phyloP scores from a whole-genome alignment of 2,888 invertebrate species.

The Zelleria hepariella region DNA sequence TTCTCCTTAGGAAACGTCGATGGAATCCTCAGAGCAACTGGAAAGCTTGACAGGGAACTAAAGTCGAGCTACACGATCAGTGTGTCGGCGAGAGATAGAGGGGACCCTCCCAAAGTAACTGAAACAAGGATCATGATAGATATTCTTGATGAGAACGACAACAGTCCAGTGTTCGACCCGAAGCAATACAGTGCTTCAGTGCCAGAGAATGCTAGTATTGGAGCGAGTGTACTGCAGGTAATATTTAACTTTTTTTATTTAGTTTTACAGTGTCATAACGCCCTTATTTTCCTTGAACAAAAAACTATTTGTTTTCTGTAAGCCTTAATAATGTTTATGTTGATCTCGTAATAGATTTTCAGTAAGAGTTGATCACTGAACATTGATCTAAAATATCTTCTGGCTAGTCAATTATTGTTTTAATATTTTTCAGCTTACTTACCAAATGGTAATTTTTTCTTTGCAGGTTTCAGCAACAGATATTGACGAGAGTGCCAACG shows the following conservation, averaged over 20 bases:
- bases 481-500: conserved; percentile 89
- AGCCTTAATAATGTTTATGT: no score
- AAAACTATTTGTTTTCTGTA: no score
- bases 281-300: no score
- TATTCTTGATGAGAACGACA: conserved; percentile 91
- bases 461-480: conserved; percentile 88
- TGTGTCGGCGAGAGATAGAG: conserved; percentile 89
- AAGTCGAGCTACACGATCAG: conserved; percentile 81
- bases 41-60: conserved; percentile 88
- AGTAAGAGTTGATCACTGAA: no score
- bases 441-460: no score
- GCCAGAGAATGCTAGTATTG: conserved; percentile 94
- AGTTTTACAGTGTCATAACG: conserved; percentile 4
- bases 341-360: no score
- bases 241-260: conserved; percentile 8
- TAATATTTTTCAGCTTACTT: no score
- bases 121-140: conserved; percentile 78
- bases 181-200: conserved; percentile 92
- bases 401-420: no score
- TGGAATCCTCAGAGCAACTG: conserved; percentile 87
- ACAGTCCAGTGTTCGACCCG: conserved; percentile 90
- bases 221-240: conserved; percentile 90
- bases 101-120: conserved; percentile 83
- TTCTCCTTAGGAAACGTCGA: conserved; percentile 91
- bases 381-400: no score